Conservation (phyloP, 2,888 invertebrate genomes). For the Pimpla rufipes region DNA sequence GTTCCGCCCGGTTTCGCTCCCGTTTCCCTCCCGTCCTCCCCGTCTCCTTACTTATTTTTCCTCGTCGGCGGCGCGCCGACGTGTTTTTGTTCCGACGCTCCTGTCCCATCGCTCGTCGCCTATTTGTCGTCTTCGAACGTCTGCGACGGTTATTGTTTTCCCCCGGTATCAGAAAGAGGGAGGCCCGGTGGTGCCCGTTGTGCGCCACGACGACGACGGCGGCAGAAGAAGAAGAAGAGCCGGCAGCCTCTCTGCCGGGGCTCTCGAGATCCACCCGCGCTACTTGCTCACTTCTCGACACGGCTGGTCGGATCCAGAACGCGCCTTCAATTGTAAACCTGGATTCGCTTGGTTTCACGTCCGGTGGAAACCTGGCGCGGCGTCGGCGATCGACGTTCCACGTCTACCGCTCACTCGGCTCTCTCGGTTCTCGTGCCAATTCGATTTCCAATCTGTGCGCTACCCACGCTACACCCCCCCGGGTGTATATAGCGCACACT, state of each 20-base stretch:
- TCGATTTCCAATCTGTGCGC: slow-evolving; percentile 70
- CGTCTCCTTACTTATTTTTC: slow-evolving; percentile 14
- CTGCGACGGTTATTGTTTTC: slow-evolving; percentile 20
- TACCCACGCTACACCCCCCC: slow-evolving; percentile 51
- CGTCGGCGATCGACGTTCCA: slow-evolving; percentile 33
- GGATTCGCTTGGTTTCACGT: slow-evolving; percentile 68
- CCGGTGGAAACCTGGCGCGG: slow-evolving; percentile 65
- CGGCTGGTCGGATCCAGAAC: slow-evolving; percentile 65
- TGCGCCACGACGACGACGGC: too few relatives aligned
- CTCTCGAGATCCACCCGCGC: slow-evolving; percentile 35
- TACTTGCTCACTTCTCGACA: slow-evolving; percentile 47
- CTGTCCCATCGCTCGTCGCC: slow-evolving; percentile 31
- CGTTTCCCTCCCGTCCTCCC: slow-evolving; percentile 7
- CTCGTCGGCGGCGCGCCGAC: slow-evolving; percentile 26
- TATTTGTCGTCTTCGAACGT: slow-evolving; percentile 63
- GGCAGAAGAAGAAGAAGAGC: too few relatives aligned
- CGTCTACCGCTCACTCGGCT: slow-evolving; percentile 38
- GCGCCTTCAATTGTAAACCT: slow-evolving; percentile 67
- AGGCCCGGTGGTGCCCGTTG: too few relatives aligned
- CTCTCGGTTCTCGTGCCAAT: slow-evolving; percentile 63
- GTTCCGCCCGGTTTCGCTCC: slow-evolving; percentile 23
- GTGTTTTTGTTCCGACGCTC: slow-evolving; percentile 58
- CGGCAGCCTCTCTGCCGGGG: slow-evolving; percentile 24
- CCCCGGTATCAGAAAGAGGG: too few relatives aligned
- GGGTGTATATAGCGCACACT: slow-evolving; percentile 47